These are phyloP conservation scores for Platorchestia sp. DNA, from an alignment of 1,140 invertebrate genomes.

Conservation along the genomic window DNA sequence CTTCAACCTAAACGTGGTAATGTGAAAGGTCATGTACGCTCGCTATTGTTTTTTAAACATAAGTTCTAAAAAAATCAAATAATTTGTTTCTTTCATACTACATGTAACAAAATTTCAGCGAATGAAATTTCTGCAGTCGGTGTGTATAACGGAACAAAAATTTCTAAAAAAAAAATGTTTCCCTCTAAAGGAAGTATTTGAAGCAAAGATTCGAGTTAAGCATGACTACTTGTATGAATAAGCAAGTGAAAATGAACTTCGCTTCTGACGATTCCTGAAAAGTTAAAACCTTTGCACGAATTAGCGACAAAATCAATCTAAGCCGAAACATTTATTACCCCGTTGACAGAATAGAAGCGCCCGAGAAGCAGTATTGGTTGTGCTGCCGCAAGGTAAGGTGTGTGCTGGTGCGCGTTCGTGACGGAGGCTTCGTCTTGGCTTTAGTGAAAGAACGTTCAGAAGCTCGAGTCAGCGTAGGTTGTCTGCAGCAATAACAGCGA, in stretches of 20 bases:
- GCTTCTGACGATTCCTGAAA: background rate
- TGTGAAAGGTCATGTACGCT: no score
- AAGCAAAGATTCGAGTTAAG: background rate
- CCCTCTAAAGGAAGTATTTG: background rate
- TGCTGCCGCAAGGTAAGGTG: background rate
- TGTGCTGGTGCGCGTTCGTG: background rate
- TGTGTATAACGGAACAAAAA: no score
- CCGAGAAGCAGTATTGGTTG: background rate
- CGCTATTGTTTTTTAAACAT: no score
- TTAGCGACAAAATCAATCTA: background rate
- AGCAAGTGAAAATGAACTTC: background rate
- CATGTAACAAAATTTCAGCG: no score
- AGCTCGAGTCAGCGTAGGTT: background rate
- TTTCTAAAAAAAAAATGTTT: no score
- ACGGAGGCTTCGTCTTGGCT: background rate
- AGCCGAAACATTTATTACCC: background rate
- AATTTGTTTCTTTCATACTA: no score
- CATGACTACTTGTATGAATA: background rate
- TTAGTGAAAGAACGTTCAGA: background rate
- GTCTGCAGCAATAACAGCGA: background rate
- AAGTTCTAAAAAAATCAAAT: no score
- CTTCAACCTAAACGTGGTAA: no score
- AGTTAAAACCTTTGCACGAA: background rate
- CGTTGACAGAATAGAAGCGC: background rate
- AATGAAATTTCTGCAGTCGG: no score